These are phyloP conservation scores for Alosa alosa DNA, from an alignment of 2,113 vertebrate species.

Conservation along the genomic window DNA sequence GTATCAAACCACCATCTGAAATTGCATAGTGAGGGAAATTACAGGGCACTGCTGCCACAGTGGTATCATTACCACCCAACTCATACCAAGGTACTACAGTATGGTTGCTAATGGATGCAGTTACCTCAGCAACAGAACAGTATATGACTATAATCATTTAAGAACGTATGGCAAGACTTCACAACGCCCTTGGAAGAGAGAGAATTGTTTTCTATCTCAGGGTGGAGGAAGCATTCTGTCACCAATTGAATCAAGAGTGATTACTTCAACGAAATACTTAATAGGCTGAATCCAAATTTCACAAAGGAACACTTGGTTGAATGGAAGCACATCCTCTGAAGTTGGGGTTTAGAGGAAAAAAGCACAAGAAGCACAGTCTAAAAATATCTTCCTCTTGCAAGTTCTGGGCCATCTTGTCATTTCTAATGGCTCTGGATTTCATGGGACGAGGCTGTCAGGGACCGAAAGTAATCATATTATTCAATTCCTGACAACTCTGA, in stretches of 20 bases:
- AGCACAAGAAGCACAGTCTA: neutral
- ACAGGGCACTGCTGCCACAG: neutral
- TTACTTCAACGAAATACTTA: neutral
- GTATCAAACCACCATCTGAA: constrained; percentile 3
- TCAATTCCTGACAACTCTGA: neutral
- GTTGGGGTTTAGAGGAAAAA: neutral
- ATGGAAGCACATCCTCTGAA: neutral
- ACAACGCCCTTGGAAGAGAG: neutral
- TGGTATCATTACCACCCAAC: constrained; percentile 3
- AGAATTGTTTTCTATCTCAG: neutral
- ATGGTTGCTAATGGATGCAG: constrained; percentile 32
- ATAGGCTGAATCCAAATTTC: neutral
- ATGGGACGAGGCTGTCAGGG: constrained; percentile 15
- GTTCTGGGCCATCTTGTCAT: constrained; percentile 19
- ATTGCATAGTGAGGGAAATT: constrained; percentile 1
- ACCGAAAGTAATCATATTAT: constrained; percentile 22
- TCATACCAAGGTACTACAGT: neutral
- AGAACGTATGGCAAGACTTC: constrained; percentile 5
- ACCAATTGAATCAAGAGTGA: neutral
- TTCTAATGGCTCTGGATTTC: constrained; percentile 22
- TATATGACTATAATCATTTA: constrained; percentile 8
- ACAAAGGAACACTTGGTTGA: neutral
- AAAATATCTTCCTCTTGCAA: constrained; percentile 22
- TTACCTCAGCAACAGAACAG: constrained; percentile 33
- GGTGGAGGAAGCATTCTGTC: neutral